A percentile compares a stretch with the other conserved stretches of the same genome.
phyloP scores from a whole-genome alignment of 1,140 invertebrate genomes.

The Drosophila arawakana region DNA sequence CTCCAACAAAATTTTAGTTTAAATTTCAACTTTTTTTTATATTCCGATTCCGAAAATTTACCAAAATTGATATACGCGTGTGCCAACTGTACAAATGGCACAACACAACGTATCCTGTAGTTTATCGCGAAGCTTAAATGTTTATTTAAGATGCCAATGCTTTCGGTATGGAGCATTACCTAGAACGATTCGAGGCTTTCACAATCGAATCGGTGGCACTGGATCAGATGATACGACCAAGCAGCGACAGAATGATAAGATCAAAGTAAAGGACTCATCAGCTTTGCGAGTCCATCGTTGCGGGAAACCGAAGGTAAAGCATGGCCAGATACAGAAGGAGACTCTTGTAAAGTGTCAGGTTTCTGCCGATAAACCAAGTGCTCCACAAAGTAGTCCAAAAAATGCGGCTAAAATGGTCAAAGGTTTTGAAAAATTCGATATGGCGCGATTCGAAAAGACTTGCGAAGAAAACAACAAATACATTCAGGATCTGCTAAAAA shows the following conservation, averaged over 20 bases:
- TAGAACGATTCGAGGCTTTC: background rate
- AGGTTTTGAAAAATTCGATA: background rate
- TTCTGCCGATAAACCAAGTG: background rate
- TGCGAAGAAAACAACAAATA: background rate
- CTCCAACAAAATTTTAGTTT: background rate
- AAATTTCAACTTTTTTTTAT: background rate
- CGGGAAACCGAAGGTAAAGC: background rate
- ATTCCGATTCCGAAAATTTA: background rate
- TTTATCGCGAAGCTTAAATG: background rate
- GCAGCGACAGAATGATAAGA: background rate
- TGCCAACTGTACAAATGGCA: background rate
- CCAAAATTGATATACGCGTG: slow-evolving; percentile 1
- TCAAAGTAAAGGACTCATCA: background rate
- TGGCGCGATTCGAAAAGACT: background rate
- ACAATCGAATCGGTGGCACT: background rate
- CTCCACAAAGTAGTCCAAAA: background rate
- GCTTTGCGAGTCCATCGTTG: background rate
- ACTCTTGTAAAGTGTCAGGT: background rate
- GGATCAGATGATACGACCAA: background rate
- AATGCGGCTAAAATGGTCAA: background rate
- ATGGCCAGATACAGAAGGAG: background rate
- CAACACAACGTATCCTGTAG: background rate
- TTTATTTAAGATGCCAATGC: background rate
- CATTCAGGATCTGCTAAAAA: background rate
- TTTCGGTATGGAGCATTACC: background rate